Conservation (phyloP, 2,888 invertebrate species). For the Eustalomyia histrio region DNA sequence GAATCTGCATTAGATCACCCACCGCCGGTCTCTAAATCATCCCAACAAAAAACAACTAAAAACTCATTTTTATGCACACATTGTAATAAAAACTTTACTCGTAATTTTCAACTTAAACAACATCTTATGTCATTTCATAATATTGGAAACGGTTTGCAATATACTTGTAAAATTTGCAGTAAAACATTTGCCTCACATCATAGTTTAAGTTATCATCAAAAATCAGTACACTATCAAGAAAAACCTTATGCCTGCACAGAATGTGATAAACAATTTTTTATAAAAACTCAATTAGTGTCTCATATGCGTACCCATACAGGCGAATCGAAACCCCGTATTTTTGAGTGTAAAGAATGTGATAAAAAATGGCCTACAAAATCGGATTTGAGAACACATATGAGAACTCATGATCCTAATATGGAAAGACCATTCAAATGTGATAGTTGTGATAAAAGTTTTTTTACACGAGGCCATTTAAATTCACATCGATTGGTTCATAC, state of each 20-base stretch:
- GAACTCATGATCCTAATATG: conserved; percentile 72
- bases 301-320: conserved; percentile 75
- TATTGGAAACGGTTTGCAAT: conserved; percentile 71
- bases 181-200: conserved; percentile 74
- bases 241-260: conserved; percentile 71
- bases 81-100: conserved; percentile 75
- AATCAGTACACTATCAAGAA: conserved; percentile 72
- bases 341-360: conserved; percentile 71
- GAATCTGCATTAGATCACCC: background rate
- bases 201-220: conserved; percentile 73
- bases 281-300: conserved; percentile 73
- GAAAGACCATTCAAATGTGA: conserved; percentile 73
- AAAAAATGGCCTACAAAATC: conserved; percentile 75
- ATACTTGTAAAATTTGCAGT: conserved; percentile 70
- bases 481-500: conserved; percentile 75
- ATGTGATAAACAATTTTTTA: conserved; percentile 71
- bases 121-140: conserved; percentile 74
- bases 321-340: conserved; percentile 72
- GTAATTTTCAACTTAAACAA: conserved; percentile 73
- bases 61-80: conserved; percentile 68
- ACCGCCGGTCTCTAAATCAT: background rate
- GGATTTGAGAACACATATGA: conserved; percentile 74
- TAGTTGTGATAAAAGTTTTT: conserved; percentile 73
- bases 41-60: conserved; percentile 50
- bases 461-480: conserved; percentile 73